Base-by-base conservation (phyloP, 2,797 vertebrate species). In the Zalophus californianus region DNA sequence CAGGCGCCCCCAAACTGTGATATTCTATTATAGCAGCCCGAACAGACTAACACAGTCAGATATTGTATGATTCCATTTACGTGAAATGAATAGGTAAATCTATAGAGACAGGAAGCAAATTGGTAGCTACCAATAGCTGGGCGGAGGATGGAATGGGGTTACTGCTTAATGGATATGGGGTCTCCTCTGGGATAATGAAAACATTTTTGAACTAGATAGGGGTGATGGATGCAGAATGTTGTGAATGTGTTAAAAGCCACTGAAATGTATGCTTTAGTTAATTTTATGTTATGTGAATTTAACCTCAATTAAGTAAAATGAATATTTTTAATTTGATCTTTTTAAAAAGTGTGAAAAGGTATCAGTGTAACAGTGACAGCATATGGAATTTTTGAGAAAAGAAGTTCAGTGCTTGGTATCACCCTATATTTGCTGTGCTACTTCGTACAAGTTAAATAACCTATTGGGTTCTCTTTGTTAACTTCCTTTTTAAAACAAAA, bases 221-320 rank as follows among this genome's bases (percentile, higher is more conserved):
- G 23, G 27, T 25, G 41, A 86, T 5, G 16, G 10, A 29, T 94
- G 25, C 20, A 66, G 44, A 83, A 72, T 14, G 20, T 8, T 72
- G 10, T 27, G 62, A 66, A 62, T 41, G 21, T 38, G 35, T n/a
- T 32, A 77, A 90, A 32, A 14, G 75, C 38, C 52, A 38, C 79
- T 56, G 35, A 68, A 83, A 91, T 41, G 50, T 20, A 48, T 2
- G 60, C 12, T 73, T 79, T 48, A 38, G 14, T 44, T 95, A 44
- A 90, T 88, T 87, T 93, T 85, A 70, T 21, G 4, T 50, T 93
- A 66, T 50, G 15, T 84, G 48, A 78, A 73, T 96, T 93, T 96
- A 23, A 94, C 27, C 75, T 90, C 78, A n/a, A 44, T 72, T 80
- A 82, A 90, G 73, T 90, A 93, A 88, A 93, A 50, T 44, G 13